Evolutionary conservation across 2,797 vertebrate genomes (phyloP), one percentile per base, ranked within the genome.

Genomic region (Pantherophis vulpinus): DNA sequence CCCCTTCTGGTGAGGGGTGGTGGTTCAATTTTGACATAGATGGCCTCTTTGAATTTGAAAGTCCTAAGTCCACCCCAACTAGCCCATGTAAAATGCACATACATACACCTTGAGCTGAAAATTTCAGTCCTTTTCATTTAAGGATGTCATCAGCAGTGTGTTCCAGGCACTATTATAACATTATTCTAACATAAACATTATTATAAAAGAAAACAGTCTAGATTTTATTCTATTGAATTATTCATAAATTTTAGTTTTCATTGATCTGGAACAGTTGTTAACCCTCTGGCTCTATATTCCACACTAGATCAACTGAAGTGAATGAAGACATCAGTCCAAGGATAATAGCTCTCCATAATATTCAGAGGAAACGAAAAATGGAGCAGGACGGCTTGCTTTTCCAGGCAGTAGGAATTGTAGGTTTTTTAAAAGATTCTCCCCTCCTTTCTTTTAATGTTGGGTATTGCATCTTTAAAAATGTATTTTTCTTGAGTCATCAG

Each of bases 291-390:
- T 96, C 94, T 94, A 95, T 97, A 95, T 93, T 97, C 93, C 96
- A 18, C 59, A 93, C 58, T 96, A 99, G 99, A 97, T 96, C 97
- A 95, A 96, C 97, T 86, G 96, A 98, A 97, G 91, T 97, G 97
- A 98, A 99, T 92, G 98, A 98, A 97, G 98, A 98, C 90, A 94
- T 98, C 90, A 98, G 98, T 91, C 98, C 99, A 94, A 98, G 98
- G 97, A 98, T 98, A 93, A 94, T 99, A 94, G 98, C 98, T 95
- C 98, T 98, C 96, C 98, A 98, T 96, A 99, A 98, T 96, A 96
- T 97, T 95, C 99, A 99, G 94, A 98, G 99, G 95, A 99, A 99
- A 97, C 98, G 99, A 96, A 99, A 99, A 98, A 98, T 99, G 96
- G 98, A 98, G 94, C 98, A 98, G 54, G 97, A 98, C 92, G 98